phyloP scores from a whole-genome alignment of 1,140 invertebrate species.

The Nephila pilipes region DNA sequence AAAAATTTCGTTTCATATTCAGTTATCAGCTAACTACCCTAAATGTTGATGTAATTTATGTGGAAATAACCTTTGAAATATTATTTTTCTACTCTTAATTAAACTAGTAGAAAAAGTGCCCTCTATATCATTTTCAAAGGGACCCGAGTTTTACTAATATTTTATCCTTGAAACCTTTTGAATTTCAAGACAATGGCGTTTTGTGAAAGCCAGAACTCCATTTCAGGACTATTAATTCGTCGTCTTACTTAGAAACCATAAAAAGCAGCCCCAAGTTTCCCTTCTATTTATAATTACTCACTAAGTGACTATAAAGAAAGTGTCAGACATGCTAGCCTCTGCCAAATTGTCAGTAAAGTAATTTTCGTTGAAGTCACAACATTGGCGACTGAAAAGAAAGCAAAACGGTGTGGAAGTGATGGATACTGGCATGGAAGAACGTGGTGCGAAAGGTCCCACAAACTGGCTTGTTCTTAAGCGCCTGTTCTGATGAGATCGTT shows the following conservation, averaged over 20 bases:
- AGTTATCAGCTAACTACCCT: too few relatives aligned
- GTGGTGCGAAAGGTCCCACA: conserved; percentile 50
- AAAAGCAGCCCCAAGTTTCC: neutral
- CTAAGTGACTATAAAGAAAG: conserved; percentile 31
- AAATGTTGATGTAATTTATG: too few relatives aligned
- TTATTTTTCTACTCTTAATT: too few relatives aligned
- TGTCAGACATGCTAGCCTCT: neutral
- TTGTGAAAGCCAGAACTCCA: neutral
- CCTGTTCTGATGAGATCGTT: conserved; percentile 72
- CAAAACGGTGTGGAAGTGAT: conserved; percentile 59
- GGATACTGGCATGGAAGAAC: conserved; percentile 25
- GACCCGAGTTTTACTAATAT: too few relatives aligned
- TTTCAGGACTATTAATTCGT: neutral
- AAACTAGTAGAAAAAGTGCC: too few relatives aligned
- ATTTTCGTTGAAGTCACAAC: neutral
- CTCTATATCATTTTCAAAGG: too few relatives aligned
- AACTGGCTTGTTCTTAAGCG: conserved; percentile 65
- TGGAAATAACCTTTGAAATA: too few relatives aligned
- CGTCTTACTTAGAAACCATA: neutral
- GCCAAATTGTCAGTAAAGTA: conserved; percentile 28
- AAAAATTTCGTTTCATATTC: too few relatives aligned
- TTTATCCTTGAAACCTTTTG: neutral
- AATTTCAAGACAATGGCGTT: neutral
- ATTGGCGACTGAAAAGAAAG: neutral
- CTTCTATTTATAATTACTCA: conserved; percentile 16